These are phyloP conservation scores for Petaurus breviceps DNA, from an alignment of 2,113 vertebrate species.

Conservation along the genomic window DNA sequence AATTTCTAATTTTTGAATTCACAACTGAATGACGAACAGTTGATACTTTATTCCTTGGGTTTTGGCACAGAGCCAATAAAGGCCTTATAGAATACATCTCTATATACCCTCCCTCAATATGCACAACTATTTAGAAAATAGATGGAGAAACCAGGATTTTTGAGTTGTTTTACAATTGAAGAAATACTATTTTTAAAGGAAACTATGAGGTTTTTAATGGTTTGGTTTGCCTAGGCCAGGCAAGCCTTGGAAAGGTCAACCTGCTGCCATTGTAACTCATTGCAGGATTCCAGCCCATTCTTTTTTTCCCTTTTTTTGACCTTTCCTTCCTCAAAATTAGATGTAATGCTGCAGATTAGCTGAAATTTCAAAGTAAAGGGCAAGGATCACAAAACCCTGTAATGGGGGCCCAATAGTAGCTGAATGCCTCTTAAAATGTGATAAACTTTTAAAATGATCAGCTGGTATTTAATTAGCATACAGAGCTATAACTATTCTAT, in stretches of 20 bases:
- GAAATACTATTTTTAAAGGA: neutral
- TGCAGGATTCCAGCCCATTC: neutral
- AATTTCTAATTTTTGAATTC: conserved; percentile 69
- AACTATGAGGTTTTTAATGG: neutral
- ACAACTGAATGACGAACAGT: conserved; percentile 28
- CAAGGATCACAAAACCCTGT: conserved; percentile 4
- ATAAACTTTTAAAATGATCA: conserved; percentile 54
- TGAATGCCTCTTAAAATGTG: conserved; percentile 51
- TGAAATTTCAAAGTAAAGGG: neutral
- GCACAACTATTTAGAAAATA: neutral
- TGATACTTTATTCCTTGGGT: neutral
- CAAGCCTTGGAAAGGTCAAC: neutral
- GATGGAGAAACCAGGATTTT: neutral
- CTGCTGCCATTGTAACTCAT: neutral
- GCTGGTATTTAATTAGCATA: conserved; percentile 28
- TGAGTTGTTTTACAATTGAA: conserved; percentile 16
- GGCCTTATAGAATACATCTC: neutral
- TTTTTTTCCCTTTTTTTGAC: conserved; percentile 3
- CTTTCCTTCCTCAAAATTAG: neutral
- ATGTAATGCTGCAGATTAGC: neutral
- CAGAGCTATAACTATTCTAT: conserved; percentile 34
- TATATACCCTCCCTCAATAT: neutral
- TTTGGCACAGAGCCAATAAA: conserved; percentile 20
- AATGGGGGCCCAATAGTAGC: conserved; percentile 4
- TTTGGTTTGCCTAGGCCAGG: neutral